Base-by-base conservation (phyloP, 1,140 invertebrate genomes). In the Neotoxoptera formosana region DNA sequence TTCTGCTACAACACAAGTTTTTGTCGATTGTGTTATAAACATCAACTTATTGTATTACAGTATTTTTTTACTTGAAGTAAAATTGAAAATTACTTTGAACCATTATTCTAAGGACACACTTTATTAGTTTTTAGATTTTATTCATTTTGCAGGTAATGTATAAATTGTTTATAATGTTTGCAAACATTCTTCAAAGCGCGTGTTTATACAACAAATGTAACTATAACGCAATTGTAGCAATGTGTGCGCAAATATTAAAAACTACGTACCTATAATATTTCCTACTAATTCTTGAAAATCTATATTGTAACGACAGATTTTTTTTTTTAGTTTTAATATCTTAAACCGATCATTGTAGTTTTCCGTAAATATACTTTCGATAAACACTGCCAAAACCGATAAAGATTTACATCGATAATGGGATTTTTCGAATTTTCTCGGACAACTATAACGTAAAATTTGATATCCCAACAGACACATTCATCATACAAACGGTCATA, bases 401-500 rank as follows among this genome's bases (percentile, higher is more conserved):
- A 90, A 91, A n/a, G 41, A 91, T 91, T 91, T 91, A 81, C 45
- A 91, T 81, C 41, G 60, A 91, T 81, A 60, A 60, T 51, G n/a
- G 20, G 36, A 88, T 51, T 47, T 88, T 88, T 88, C 30, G 30
- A 45, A 30, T 91, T 91, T 34, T 67, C 89, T 91, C 60, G n/a
- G 30, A 67, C 90, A 48, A 45, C 60, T 14, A 30, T n/a, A n/a
- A 88, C 2, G 47, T 47, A 67, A 76, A 47, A 81, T 76, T 60
- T 20, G 60, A 91, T 91, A 91, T 91, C 90, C 90, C 90, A 9
- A 25, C 17, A 47, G 90, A 30, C 60, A 23, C 60, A 91, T 91
- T 91, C 90, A 81, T 91, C 90, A 47, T 47, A 34, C 56, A 34
- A n/a, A 91, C 60, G 90, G 30, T 45, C 17, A 36, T 67, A 67